Evolutionary conservation across 2,888 invertebrate genomes (phyloP), one percentile per base, ranked within the genome.

Genomic region (Dynastes maya): DNA sequence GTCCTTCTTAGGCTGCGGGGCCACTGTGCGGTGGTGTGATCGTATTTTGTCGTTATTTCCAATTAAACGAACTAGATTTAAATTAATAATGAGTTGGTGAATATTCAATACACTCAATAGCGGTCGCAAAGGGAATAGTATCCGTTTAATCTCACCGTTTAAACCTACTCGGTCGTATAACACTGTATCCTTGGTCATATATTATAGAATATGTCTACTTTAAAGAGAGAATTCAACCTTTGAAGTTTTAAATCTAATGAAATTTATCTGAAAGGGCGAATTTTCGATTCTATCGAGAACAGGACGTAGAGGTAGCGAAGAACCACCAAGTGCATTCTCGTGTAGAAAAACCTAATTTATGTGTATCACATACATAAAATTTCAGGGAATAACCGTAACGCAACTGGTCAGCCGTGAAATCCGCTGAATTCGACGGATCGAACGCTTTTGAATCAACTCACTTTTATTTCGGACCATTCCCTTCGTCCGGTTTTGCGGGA

Each of bases 401-500:
- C 58, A n/a, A n/a, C 40, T 58, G 72, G 72, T 58, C 72, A 72
- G 13, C 72, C 40, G 72, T 72, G 55, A 72, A 72, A 72, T 72
- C 72, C 72, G 58, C 40, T 72, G 72, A 72, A 72, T 58, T 72
- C 72, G 58, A 58, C 72, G 22, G 68, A 58, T 72, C 72, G 72
- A 72, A 58, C 72, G 72, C 72, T 72, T 70, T 72, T 58, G 72
- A 72, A 72, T 72, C 55, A 72, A 58, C 72, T 40, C 58, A 72
- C 72, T 72, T 72, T 72, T 72, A 72, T 72, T 72, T 27, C 40
- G 40, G 58, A 58, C 58, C 58, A 58, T 72, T 58, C 72, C 32
- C 58, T 72, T 51, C 40, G 58, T 72, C 58, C 58, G 40, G 72
- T 72, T 58, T 55, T 11, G 72, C 22, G 22, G 58, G 53, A 55